phyloP scores from a whole-genome alignment of 2,888 invertebrate genomes.

The Chloroclysta siterata region DNA sequence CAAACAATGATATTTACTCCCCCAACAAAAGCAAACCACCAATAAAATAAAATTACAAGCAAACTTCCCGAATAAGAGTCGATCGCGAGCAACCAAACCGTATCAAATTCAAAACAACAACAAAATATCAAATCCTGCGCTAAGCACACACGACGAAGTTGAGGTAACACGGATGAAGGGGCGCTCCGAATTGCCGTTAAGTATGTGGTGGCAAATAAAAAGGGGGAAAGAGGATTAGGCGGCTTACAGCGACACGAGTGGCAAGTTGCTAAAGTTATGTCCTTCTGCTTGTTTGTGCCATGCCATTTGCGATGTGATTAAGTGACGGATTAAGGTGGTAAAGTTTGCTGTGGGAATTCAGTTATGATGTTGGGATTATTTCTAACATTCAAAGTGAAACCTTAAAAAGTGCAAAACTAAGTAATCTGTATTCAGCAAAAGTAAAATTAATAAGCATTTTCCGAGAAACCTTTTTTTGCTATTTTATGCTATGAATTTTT shows the following conservation, averaged over 20 bases:
- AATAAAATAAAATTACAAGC: slow-evolving; percentile 21
- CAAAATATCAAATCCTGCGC: slow-evolving; percentile 36
- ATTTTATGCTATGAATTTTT: neutral
- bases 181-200: slow-evolving; percentile 74
- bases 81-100: slow-evolving; percentile 37
- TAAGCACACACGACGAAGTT: slow-evolving; percentile 52
- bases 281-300: slow-evolving; percentile 67
- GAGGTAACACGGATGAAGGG: slow-evolving; percentile 59
- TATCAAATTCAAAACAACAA: slow-evolving; percentile 44
- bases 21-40: slow-evolving; percentile 9
- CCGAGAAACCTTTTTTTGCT: neutral
- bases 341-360: slow-evolving; percentile 35
- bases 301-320: slow-evolving; percentile 72
- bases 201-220: slow-evolving; percentile 77
- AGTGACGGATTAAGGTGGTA: slow-evolving; percentile 63
- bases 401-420: neutral
- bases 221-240: slow-evolving; percentile 75
- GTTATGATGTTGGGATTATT: slow-evolving; percentile 14
- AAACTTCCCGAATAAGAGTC: slow-evolving; percentile 32
- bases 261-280: slow-evolving; percentile 69
- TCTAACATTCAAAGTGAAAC: neutral
- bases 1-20: slow-evolving; percentile 11
- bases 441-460: neutral
- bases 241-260: slow-evolving; percentile 69
- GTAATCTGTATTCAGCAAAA: neutral